A percentile compares a stretch with the other conserved stretches of the same genome.
Conservation (phyloP, 2,797 vertebrate genomes). For the Gambelia wislizenii region DNA sequence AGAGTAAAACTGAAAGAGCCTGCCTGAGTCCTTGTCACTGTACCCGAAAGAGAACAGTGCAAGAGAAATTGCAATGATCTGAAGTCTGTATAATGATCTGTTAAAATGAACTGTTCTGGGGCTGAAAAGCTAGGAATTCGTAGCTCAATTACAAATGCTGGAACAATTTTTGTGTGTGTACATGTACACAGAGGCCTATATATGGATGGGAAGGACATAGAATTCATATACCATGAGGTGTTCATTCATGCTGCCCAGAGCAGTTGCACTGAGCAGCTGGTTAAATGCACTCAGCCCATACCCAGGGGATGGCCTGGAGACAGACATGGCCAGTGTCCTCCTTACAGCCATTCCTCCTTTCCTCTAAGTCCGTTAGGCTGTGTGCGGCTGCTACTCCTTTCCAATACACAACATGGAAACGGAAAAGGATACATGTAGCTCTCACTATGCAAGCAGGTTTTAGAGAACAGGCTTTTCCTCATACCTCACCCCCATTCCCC, state of each 20-base stretch:
- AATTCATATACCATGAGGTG: too few species aligned
- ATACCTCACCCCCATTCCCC: background rate
- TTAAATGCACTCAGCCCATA: background rate
- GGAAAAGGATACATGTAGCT: conserved; percentile 17
- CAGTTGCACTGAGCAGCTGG: background rate
- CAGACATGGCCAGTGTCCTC: background rate
- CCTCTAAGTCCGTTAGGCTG: background rate
- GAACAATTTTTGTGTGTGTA: background rate
- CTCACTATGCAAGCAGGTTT: background rate
- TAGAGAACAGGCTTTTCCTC: background rate
- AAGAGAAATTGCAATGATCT: background rate
- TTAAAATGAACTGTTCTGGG: too few species aligned
- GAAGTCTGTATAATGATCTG: background rate
- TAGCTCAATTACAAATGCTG: background rate
- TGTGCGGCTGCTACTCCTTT: background rate
- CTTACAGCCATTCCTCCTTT: background rate
- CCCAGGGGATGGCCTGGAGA: background rate
- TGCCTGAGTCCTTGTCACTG: background rate
- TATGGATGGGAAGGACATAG: too few species aligned
- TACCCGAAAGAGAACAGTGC: background rate
- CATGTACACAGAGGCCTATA: background rate
- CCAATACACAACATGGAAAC: background rate
- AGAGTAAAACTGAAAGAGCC: background rate
- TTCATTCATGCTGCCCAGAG: too few species aligned
- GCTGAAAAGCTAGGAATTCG: background rate